Evolutionary conservation across 2,797 vertebrate species (phyloP), one percentile per base, ranked within the genome.

Genomic region (Masticophis lateralis): DNA sequence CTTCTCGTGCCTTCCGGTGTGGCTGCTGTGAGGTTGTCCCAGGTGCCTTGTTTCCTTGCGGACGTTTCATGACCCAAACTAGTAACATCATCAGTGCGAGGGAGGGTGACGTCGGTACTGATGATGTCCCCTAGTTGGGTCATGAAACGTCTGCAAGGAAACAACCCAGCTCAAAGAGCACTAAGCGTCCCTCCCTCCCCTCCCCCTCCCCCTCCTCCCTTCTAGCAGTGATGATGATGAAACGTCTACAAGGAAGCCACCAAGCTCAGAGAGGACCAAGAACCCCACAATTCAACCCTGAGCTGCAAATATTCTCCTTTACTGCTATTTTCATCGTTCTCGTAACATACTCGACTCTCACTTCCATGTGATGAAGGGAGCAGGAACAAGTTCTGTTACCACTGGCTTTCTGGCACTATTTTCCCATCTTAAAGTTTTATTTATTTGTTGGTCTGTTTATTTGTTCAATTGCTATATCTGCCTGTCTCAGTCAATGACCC

Each of bases 121-220:
- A n/a, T 66, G 28, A 66, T 28, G 63, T 66, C 13, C n/a, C 63
- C 63, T 32, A 69, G 66, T 18, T 69, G 66, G 66, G 66, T 74
- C n/a, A 37, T 74, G 66, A 74, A 74, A 37, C 0, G 2, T 18
- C 66, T 74, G 14, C 66, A 66, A 13, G 63, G 0, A n/a, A 66
- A n/a, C 11, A 3, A n/a, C 28, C 28, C 5, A 5, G 28, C 11
- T 66, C 22, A 10, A 6, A 61, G 60, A 27, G 60, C 60, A 61
- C 60, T 27, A 11, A 27, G 28, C 28, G 6, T 2, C 28, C 1
- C 4, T 13, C 61, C 1, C 1, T 12, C 27, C 1, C 22, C 2
- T 25, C 60, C 9, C 10, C 59, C 60, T 63, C 37, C 32, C 7
- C 69, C n/a, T 79, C 69, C 16, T 22, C 20, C 12, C 74, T 83